Conservation (phyloP, 1,140 invertebrate genomes). For the Formica selysi region DNA sequence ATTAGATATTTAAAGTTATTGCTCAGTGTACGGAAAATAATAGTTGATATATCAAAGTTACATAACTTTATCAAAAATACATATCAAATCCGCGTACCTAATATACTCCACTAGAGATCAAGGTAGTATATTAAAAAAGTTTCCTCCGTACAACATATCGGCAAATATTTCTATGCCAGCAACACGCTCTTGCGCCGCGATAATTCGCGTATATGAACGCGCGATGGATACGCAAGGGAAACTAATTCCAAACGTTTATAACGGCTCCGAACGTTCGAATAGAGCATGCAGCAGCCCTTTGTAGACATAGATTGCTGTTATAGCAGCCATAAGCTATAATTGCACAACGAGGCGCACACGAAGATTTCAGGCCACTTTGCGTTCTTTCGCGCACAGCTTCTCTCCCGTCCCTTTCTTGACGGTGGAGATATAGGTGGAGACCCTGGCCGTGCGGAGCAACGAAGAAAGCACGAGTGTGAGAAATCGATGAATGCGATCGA, state of each 20-base stretch:
- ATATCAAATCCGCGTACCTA: neutral
- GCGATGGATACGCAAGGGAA: constrained; percentile 70
- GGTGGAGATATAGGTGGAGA: constrained; percentile 57
- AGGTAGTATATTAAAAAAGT: constrained; percentile 48
- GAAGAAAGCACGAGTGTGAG: constrained; percentile 81
- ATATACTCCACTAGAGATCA: neutral
- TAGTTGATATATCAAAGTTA: constrained; percentile 17
- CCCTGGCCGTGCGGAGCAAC: constrained; percentile 42
- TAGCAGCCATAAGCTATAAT: constrained; percentile 47
- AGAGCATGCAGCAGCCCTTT: constrained; percentile 56
- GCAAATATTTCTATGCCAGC: neutral
- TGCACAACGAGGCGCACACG: constrained; percentile 69
- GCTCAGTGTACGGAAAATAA: neutral
- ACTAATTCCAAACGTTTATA: constrained; percentile 80
- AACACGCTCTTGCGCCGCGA: constrained; percentile 12
- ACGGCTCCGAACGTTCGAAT: constrained; percentile 63
- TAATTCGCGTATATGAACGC: constrained; percentile 31
- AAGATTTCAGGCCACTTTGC: constrained; percentile 76
- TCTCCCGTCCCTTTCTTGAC: constrained; percentile 42
- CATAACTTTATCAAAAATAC: constrained; percentile 30
- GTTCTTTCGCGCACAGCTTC: constrained; percentile 66
- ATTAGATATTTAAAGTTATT: neutral
- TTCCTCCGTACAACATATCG: neutral
- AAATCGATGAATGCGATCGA: constrained; percentile 86
- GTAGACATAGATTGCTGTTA: constrained; percentile 68